phyloP scores from a whole-genome alignment of 2,888 invertebrate genomes.

The Callosobruchus maculatus region DNA sequence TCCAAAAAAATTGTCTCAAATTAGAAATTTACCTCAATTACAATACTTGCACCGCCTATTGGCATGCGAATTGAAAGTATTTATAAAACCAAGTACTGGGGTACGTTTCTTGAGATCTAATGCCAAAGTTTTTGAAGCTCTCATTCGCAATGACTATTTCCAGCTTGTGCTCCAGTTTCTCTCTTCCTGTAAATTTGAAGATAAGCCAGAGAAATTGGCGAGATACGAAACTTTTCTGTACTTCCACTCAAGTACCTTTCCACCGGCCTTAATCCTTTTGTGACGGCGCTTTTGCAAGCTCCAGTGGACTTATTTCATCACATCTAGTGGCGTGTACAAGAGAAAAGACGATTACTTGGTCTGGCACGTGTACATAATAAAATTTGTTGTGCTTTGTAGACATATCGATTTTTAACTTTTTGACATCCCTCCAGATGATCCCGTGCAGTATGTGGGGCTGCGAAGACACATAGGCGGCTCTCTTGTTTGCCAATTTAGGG shows the following conservation, averaged over 20 bases:
- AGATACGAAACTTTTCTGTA: neutral
- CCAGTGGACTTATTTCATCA: neutral
- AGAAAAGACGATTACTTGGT: neutral
- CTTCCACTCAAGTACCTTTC: neutral
- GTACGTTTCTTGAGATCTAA: too few relatives aligned
- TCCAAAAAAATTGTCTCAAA: too few relatives aligned
- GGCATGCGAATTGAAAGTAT: too few relatives aligned
- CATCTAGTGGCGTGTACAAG: neutral
- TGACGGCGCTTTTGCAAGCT: neutral
- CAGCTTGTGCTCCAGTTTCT: neutral
- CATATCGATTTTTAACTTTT: conserved; percentile 34
- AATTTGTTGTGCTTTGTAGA: conserved; percentile 5
- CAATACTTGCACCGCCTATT: too few relatives aligned
- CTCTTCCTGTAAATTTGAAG: neutral
- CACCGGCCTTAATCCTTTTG: neutral
- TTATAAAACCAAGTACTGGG: too few relatives aligned
- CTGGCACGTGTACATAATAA: neutral
- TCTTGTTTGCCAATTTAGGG: conserved; percentile 23
- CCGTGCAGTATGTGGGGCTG: conserved; percentile 25
- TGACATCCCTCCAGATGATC: conserved; percentile 27
- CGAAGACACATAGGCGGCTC: neutral
- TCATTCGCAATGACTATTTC: neutral
- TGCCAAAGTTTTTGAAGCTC: neutral
- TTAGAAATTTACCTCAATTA: too few relatives aligned
- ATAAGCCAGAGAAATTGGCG: neutral